Evolutionary conservation across 2,113 vertebrate species (phyloP).

Genomic region (Ailurus styani): DNA sequence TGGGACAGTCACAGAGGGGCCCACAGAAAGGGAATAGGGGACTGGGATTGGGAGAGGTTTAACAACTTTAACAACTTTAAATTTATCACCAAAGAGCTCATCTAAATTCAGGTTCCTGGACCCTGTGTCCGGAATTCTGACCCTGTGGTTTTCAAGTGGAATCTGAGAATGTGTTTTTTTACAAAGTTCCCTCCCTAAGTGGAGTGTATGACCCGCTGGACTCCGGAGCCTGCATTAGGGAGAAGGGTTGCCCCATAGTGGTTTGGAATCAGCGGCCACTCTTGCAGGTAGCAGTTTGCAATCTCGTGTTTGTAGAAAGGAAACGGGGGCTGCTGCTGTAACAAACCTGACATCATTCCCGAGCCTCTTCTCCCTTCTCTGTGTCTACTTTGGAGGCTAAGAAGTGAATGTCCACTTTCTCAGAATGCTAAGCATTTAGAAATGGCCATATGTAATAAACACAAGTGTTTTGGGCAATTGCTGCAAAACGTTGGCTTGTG

Average conservation of each 20-base stretch:
- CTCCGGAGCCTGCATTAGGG: not conserved
- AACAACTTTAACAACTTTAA: not conserved
- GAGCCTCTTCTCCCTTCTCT: not conserved
- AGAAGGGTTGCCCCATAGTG: not conserved
- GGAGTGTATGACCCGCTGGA: rapidly evolving
- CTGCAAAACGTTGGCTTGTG: not conserved
- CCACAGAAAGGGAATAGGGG: not conserved
- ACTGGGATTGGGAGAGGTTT: too few relatives aligned
- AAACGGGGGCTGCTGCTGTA: not conserved
- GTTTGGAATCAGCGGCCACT: too few relatives aligned
- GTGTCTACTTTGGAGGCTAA: not conserved
- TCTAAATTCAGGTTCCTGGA: not conserved
- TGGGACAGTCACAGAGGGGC: not conserved
- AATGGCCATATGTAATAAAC: not conserved
- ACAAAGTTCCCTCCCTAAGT: not conserved
- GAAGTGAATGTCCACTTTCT: not conserved
- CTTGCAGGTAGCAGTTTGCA: rapidly evolving
- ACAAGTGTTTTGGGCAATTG: not conserved
- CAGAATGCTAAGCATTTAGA: not conserved
- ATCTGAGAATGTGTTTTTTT: not conserved
- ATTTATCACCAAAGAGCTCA: not conserved
- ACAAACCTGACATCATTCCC: too few relatives aligned
- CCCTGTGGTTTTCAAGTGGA: not conserved
- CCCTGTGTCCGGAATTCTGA: not conserved
- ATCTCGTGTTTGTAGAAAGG: not conserved